phyloP scores from a whole-genome alignment of 2,113 vertebrate genomes.

The Sitta europaea region DNA sequence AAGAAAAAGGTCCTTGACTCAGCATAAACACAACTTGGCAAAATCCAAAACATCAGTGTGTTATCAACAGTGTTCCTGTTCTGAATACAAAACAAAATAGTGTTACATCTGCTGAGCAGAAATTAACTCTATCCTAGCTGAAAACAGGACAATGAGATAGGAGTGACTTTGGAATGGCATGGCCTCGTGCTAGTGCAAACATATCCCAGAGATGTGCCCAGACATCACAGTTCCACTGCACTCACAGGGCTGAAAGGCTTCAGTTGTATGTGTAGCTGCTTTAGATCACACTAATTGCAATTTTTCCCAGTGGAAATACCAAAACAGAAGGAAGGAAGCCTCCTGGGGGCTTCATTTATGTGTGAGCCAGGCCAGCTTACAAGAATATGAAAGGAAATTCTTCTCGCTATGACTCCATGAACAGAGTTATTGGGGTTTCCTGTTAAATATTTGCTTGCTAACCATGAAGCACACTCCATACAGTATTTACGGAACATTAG shows the following conservation, averaged over 20 bases:
- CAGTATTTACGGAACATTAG: neutral
- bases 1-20: neutral
- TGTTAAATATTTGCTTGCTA: neutral
- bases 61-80: neutral
- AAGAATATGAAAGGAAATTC: neutral
- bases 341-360: neutral
- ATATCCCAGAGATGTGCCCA: neutral
- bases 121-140: neutral
- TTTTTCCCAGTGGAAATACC: neutral
- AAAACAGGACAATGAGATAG: neutral
- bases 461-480: neutral
- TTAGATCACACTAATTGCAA: neutral
- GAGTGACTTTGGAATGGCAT: neutral
- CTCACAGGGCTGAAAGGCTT: neutral
- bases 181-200: accelerated
- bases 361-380: neutral
- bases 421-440: neutral
- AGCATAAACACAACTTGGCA: neutral
- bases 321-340: neutral
- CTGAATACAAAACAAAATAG: neutral
- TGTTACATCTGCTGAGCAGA: neutral
- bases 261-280: neutral
- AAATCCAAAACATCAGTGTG: neutral
- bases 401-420: neutral
- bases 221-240: neutral